Conservation (phyloP, 2,888 invertebrate genomes). For the Eupithecia centaureata region DNA sequence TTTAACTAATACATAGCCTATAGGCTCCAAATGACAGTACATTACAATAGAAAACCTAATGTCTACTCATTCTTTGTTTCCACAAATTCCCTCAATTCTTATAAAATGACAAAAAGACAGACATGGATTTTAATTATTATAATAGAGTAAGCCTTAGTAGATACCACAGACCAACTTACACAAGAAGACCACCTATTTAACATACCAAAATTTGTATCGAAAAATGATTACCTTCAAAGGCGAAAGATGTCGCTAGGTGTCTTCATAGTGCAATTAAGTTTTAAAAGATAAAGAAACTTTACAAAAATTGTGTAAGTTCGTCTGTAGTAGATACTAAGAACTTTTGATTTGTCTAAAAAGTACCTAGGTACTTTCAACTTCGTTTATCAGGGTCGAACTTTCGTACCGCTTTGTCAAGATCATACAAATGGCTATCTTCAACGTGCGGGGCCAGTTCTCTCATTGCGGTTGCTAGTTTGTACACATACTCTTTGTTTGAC, state of each 20-base stretch:
- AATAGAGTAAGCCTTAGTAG: too few species aligned
- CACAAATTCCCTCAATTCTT: background rate
- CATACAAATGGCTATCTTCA: slow-evolving; percentile 90
- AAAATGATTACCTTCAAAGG: too few species aligned
- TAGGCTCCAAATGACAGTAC: background rate
- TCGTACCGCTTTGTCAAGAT: slow-evolving; percentile 85
- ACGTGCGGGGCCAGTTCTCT: slow-evolving; percentile 88
- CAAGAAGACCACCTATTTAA: too few species aligned
- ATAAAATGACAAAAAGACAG: background rate
- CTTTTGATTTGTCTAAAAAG: background rate
- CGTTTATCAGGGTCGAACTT: slow-evolving; percentile 52
- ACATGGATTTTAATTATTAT: too few species aligned
- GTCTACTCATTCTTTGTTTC: background rate
- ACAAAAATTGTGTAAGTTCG: too few species aligned
- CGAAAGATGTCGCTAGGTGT: too few species aligned
- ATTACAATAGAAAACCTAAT: background rate
- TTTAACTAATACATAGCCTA: background rate
- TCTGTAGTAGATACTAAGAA: background rate
- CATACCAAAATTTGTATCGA: too few species aligned
- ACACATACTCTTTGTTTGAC: slow-evolving; percentile 95
- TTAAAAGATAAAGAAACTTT: too few species aligned
- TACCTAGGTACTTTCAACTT: slow-evolving; percentile 24
- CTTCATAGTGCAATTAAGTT: too few species aligned
- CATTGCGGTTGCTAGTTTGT: slow-evolving; percentile 92
- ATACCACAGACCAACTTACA: too few species aligned